phyloP scores from a whole-genome alignment of 2,797 vertebrate genomes.

The Valencia hispanica region DNA sequence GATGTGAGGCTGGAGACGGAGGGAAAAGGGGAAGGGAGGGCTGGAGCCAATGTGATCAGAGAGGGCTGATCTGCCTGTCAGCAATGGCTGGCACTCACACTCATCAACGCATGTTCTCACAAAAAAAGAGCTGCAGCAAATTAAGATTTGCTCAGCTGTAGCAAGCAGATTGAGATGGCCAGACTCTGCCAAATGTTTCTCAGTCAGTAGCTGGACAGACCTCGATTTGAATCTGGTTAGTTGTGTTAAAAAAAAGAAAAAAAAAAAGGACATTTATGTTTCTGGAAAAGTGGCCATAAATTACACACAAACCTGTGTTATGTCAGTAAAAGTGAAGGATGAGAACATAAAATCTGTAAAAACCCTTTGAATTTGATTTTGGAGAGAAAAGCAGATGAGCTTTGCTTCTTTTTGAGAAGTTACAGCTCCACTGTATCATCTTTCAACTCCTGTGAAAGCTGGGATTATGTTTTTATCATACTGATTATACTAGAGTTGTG shows the following conservation, averaged over 20 bases:
- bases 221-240: slow-evolving; percentile 37
- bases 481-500: not conserved
- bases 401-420: not conserved
- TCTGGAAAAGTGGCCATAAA: slow-evolving; percentile 32
- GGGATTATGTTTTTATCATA: not conserved
- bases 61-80: slow-evolving; percentile 71
- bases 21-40: slow-evolving; percentile 47
- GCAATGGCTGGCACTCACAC: slow-evolving; percentile 44
- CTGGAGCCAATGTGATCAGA: slow-evolving; percentile 72
- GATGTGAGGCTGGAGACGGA: slow-evolving; percentile 72
- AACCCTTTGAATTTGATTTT: not conserved
- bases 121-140: slow-evolving; percentile 29
- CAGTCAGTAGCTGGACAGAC: slow-evolving; percentile 26
- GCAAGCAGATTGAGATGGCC: slow-evolving; percentile 16
- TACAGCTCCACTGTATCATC: not conserved
- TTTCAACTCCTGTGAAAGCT: not conserved
- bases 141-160: slow-evolving; percentile 57
- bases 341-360: slow-evolving; percentile 47
- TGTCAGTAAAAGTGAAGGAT: slow-evolving; percentile 51
- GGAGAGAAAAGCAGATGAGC: not conserved
- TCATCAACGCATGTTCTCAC: slow-evolving; percentile 37
- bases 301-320: slow-evolving; percentile 35
- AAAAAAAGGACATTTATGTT: slow-evolving; percentile 43
- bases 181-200: slow-evolving; percentile 31
- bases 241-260: slow-evolving; percentile 52